Evolutionary conservation across 2,888 invertebrate genomes (phyloP).

Genomic region (Syritta pipiens): DNA sequence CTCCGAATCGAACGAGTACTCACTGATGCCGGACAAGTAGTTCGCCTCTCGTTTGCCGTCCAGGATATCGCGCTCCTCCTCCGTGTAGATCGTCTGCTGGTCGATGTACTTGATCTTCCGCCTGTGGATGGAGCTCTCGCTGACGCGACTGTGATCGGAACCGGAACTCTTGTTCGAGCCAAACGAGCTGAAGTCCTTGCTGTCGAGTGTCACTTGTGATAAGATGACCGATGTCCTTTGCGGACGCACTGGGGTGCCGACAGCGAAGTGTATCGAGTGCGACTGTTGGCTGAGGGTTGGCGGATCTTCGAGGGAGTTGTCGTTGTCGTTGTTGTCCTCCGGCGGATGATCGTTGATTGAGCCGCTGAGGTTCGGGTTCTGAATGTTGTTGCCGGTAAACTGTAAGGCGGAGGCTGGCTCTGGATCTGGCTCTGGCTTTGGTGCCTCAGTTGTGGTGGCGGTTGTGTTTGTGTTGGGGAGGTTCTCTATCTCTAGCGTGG

Average conservation of each 20-base stretch:
- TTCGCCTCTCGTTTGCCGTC: conserved; percentile 74
- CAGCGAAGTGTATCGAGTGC: conserved; percentile 74
- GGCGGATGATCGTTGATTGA: conserved; percentile 45
- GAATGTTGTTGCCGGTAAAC: conserved; percentile 68
- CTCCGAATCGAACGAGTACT: conserved; percentile 80
- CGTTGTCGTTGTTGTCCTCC: conserved; percentile 36
- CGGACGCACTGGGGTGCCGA: conserved; percentile 77
- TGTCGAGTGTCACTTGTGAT: conserved; percentile 63
- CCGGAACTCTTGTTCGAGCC: conserved; percentile 72
- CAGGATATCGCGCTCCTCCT: conserved; percentile 80
- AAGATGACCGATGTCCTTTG: conserved; percentile 54
- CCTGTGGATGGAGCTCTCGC: conserved; percentile 78
- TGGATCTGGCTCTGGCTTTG: too few species aligned
- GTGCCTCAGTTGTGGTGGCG: conserved; percentile 39
- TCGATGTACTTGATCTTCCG: conserved; percentile 82
- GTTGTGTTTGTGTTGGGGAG: conserved; percentile 48
- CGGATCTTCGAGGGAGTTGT: conserved; percentile 62
- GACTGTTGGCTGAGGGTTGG: conserved; percentile 58
- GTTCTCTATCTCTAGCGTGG: conserved; percentile 39
- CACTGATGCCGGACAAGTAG: conserved; percentile 76
- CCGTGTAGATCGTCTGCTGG: conserved; percentile 80
- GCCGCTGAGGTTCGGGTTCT: conserved; percentile 70
- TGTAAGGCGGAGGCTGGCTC: conserved; percentile 3
- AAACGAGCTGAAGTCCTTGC: conserved; percentile 67
- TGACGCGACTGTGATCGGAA: conserved; percentile 73